Conservation (phyloP, 2,888 invertebrate genomes). For the Autographa pulchrina region DNA sequence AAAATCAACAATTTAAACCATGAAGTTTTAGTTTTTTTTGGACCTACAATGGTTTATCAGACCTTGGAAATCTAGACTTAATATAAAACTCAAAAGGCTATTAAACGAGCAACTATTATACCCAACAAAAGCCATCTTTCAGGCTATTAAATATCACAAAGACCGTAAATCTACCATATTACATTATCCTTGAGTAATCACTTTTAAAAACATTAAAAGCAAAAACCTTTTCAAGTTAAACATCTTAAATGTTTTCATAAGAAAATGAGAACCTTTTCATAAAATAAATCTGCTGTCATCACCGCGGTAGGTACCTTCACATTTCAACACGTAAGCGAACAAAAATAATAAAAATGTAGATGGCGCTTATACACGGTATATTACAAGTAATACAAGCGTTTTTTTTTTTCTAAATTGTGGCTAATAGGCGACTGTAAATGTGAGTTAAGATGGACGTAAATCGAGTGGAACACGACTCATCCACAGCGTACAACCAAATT, state of each 20-base stretch:
- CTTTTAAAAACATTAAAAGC: slow-evolving; percentile 1
- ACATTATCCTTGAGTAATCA: not conserved
- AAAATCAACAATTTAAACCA: too few relatives aligned
- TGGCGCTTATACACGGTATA: slow-evolving; percentile 44
- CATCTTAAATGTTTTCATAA: not conserved
- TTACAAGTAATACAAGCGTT: slow-evolving; percentile 60
- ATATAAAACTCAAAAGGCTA: too few relatives aligned
- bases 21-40: too few relatives aligned
- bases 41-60: too few relatives aligned
- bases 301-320: slow-evolving; percentile 40
- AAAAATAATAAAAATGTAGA: slow-evolving; percentile 45
- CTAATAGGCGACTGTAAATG: slow-evolving; percentile 74
- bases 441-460: slow-evolving; percentile 62
- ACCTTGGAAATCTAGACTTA: too few relatives aligned
- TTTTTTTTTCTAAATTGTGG: slow-evolving; percentile 75
- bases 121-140: too few relatives aligned
- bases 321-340: slow-evolving; percentile 27
- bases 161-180: too few relatives aligned
- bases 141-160: too few relatives aligned
- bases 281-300: slow-evolving; percentile 18
- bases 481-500: slow-evolving; percentile 46
- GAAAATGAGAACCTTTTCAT: not conserved
- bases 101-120: too few relatives aligned
- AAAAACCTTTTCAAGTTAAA: slow-evolving; percentile 3
- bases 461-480: slow-evolving; percentile 51